Conservation (phyloP, 1,140 invertebrate genomes). For the Diachasmimorpha longicaudata region DNA sequence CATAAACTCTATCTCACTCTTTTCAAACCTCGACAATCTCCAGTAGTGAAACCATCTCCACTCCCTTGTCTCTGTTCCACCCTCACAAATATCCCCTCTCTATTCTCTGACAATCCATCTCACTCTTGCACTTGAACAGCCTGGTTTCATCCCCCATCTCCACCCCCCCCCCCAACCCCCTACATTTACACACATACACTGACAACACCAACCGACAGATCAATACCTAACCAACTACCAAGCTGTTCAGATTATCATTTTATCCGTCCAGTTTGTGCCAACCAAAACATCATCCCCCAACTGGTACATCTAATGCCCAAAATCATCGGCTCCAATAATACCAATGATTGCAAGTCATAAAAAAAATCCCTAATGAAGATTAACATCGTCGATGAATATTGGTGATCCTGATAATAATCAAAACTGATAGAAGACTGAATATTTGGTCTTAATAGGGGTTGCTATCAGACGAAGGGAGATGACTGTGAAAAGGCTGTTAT, state of each 20-base stretch:
- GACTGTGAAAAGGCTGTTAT: too few species aligned
- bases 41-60: conserved; percentile 14
- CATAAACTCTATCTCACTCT: conserved; percentile 40
- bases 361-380: not conserved
- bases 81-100: not conserved
- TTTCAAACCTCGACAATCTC: conserved; percentile 28
- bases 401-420: too few species aligned
- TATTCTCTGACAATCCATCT: not conserved
- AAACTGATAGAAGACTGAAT: too few species aligned
- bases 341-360: not conserved
- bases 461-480: too few species aligned
- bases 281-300: conserved; percentile 34
- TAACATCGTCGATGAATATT: not conserved
- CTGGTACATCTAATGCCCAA: not conserved
- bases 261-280: conserved; percentile 50
- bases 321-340: not conserved
- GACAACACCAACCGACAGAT: conserved; percentile 54
- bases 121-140: conserved; percentile 34
- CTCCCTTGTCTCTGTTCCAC: conserved; percentile 19
- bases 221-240: conserved; percentile 57
- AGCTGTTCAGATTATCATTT: conserved; percentile 55
- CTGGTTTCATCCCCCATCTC: conserved; percentile 33
- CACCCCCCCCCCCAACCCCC: conserved; percentile 42
- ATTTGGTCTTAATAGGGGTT: too few species aligned
- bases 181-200: conserved; percentile 37